Conservation (phyloP, 2,797 vertebrate genomes). For the Silurus aristotelis region DNA sequence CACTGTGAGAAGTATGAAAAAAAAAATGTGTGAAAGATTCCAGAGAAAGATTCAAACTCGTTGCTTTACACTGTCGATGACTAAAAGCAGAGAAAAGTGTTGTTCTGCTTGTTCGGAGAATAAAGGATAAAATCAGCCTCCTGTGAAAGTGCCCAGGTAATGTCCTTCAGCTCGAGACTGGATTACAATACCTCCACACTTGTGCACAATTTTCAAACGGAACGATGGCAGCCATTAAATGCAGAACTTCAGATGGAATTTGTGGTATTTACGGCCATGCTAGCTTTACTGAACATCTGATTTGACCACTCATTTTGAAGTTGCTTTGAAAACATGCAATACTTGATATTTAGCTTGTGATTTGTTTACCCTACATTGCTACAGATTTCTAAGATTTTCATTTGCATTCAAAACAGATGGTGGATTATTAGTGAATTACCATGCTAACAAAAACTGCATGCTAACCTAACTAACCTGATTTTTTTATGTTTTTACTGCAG, state of each 20-base stretch:
- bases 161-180: conserved; percentile 10
- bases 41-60: conserved; percentile 16
- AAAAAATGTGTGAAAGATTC: conserved; percentile 22
- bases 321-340: too few relatives aligned
- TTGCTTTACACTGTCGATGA: neutral
- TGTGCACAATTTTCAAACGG: neutral
- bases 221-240: neutral
- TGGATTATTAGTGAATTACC: neutral
- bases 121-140: conserved; percentile 9
- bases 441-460: neutral
- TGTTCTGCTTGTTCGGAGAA: conserved; percentile 10
- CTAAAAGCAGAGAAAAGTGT: conserved; percentile 2
- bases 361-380: neutral
- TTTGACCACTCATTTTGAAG: neutral
- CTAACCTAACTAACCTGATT: neutral
- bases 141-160: conserved; percentile 1
- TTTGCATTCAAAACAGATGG: neutral
- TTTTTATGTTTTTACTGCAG: too few relatives aligned
- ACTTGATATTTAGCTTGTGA: neutral
- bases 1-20: conserved; percentile 18
- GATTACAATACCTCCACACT: neutral
- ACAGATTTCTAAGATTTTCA: neutral
- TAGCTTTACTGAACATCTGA: neutral
- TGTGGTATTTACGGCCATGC: neutral
- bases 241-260: neutral